Base-by-base conservation (phyloP, 2,113 vertebrate genomes). In the Ranitomeya variabilis region DNA sequence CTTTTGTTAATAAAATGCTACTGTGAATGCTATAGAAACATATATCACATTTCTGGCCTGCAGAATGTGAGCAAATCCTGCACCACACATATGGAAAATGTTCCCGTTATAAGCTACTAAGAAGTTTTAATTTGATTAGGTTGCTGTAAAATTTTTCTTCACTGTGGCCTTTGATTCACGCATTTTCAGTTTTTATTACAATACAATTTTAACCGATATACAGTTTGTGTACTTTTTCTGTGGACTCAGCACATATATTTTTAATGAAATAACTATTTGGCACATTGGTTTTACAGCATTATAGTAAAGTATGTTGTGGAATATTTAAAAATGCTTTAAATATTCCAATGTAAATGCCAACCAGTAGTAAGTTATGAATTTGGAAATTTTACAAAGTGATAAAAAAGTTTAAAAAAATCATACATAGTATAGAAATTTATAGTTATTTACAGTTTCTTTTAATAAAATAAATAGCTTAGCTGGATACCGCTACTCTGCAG, bases 281-380 rank as follows among this genome's bases (percentile, higher is more conserved):
- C 67, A 71, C 55, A n/a, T 57, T 37, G 37, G 9, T 71, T 81
- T 37, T 55, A 19, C 82, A 67, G 86, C 66, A 82, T 60, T 12
- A 55, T 62, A n/a, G 60, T 51, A 57, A 12, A 59, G 26, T 31
- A 31, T 31, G 26, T 74, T 82, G 31, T 82, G 21, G 62, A 69
- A 23, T 67, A 57, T 69, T 87, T 73, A 16, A 62, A 74, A 31
- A 74, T 37, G n/a, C 19, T 37, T 74, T 69, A 51, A 60, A 51
- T 62, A 67, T 71, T 87, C 26, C 67, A 87, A 62, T 57, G 51
- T 45, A 62, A 87, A 87, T 87, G 74, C 23, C 82, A 74, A 87
- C 52, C 13, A 60, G 62, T 87, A 81, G 54, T 81, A 82, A 60
- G 19, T 69, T 80, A 80, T 31, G 21, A 55, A 67, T 64, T 73